Conservation (phyloP, 1,140 invertebrate species). For the Heliconius congener region DNA sequence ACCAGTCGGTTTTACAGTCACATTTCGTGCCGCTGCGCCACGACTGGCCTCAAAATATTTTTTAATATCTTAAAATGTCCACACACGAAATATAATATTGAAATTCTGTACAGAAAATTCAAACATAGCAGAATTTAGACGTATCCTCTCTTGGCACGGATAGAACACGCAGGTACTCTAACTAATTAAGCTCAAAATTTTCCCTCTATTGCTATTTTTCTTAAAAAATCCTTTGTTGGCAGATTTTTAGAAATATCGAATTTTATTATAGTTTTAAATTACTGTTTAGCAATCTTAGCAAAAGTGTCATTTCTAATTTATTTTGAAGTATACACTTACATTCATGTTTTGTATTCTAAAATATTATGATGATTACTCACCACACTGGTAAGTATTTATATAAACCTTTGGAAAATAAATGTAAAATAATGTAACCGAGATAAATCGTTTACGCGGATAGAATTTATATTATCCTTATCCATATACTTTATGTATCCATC, state of each 20-base stretch:
- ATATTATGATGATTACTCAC: neutral
- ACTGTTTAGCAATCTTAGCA: too few species aligned
- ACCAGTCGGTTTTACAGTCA: too few species aligned
- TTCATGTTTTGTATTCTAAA: too few species aligned
- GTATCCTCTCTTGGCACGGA: neutral
- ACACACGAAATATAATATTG: neutral
- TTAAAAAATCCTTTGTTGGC: neutral
- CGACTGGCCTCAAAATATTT: neutral
- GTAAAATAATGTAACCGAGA: neutral
- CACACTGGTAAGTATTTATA: neutral
- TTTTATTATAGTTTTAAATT: too few species aligned
- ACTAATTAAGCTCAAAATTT: neutral
- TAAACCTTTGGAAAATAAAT: neutral
- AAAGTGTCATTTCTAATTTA: too few species aligned
- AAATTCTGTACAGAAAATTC: neutral
- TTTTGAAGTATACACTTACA: too few species aligned
- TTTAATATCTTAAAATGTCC: neutral
- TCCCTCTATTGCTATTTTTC: neutral
- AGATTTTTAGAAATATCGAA: neutral
- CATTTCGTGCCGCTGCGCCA: too few species aligned
- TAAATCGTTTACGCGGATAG: neutral
- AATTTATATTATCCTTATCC: neutral
- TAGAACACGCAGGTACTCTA: neutral
- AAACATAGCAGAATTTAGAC: neutral
- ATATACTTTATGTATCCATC: neutral